Evolutionary conservation across 2,113 vertebrate species (phyloP), one percentile per base, ranked within the genome.

Genomic region (Sciurus niger): DNA sequence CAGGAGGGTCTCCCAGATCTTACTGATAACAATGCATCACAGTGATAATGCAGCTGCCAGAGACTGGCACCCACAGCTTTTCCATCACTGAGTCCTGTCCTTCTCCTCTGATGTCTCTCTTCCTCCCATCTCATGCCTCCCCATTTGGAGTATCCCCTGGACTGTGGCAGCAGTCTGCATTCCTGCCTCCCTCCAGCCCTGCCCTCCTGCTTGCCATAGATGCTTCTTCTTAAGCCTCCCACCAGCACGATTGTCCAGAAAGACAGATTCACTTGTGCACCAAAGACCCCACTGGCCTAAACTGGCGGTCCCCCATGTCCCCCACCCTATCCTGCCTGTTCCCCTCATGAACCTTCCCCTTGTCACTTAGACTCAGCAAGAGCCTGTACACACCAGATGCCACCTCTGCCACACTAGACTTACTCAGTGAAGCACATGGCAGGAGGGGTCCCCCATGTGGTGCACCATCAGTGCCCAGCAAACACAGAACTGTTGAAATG

Each of bases 321-420:
- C 2, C 14, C 4, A 22, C 9, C 17, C 28, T 63, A 63, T 28
- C 25, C 60, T 60, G 9, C 22, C 34, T 2, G 28, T 40, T 4
- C 18, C 5, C 9, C 32, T 4, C 0, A 10, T 14, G 16, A 8
- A 34, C 0, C 30, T 3, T 67, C 0, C 11, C 6, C 22, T 28
- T 0, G 0, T 93, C 60, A n/a, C 72, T 53, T 40, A 76, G 65
- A 68, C 20, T 83, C 51, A 76, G 46, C 7, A 1, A 28, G 17
- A 53, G 72, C 40, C 63, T 51, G 37, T 83, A 7, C 18, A 10
- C 11, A n/a, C 48, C 16, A 22, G 24, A 11, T 18, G 16, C n/a
- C n/a, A 53, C 55, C 46, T n/a, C 3, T 12, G 82, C 89, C 60
- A 30, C 3, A 0, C 37, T 1, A 3, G 76, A 46, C 60, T 43